Percentiles rank a stretch among this genome's conserved stretches.
phyloP scores from a whole-genome alignment of 1,140 invertebrate species.

The Myzus persicae region DNA sequence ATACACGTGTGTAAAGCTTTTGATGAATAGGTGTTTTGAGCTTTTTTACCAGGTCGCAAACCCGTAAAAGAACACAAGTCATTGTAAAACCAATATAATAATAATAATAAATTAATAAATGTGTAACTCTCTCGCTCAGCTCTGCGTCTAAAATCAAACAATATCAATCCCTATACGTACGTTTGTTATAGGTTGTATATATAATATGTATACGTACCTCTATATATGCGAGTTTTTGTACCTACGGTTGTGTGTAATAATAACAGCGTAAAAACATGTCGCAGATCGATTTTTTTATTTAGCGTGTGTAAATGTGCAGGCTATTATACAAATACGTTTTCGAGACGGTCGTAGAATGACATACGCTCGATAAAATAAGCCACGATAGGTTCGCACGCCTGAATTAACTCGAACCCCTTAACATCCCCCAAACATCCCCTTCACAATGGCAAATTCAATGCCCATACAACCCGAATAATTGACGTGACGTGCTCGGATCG shows the following conservation, averaged over 20 bases:
- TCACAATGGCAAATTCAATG: neutral
- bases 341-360: neutral
- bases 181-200: neutral
- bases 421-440: constrained; percentile 7
- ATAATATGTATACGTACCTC: neutral
- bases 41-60: neutral
- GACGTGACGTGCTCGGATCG: neutral
- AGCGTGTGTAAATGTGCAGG: neutral
- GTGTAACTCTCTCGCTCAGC: neutral
- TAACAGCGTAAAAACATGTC: neutral
- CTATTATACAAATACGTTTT: constrained; percentile 8
- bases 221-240: neutral
- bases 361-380: constrained; percentile 15
- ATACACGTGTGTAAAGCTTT: neutral
- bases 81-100: neutral
- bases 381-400: constrained; percentile 3
- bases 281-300: neutral
- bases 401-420: constrained; percentile 14
- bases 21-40: neutral
- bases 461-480: constrained; percentile 10
- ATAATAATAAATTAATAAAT: neutral
- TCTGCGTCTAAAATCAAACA: neutral
- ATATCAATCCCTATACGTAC: neutral
- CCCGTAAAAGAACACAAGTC: neutral
- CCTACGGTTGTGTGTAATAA: neutral